phyloP scores from a whole-genome alignment of 2,797 vertebrate species.

The Tauraco hartlaubi region DNA sequence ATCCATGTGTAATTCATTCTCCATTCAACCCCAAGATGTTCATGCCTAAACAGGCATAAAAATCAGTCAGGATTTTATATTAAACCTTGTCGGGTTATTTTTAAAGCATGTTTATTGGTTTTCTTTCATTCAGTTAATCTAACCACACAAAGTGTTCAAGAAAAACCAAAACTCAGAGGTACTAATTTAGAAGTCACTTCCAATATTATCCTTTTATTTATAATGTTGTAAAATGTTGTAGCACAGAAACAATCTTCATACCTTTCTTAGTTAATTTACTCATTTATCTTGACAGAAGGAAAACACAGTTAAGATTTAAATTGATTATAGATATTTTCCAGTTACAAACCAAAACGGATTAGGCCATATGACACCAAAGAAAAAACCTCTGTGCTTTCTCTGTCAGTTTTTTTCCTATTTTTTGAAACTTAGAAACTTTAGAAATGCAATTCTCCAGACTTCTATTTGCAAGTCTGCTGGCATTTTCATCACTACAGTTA shows the following conservation, averaged over 20 bases:
- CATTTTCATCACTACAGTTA: neutral
- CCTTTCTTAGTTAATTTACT: neutral
- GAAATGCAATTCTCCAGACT: neutral
- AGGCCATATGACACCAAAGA: neutral
- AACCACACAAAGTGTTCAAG: neutral
- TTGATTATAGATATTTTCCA: neutral
- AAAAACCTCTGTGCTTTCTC: neutral
- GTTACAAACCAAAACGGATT: neutral
- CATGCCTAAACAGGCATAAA: neutral
- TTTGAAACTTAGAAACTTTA: neutral
- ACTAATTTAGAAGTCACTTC: neutral
- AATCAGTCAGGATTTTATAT: neutral
- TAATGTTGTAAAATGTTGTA: neutral
- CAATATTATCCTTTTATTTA: neutral
- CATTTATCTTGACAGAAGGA: neutral
- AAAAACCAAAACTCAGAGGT: neutral
- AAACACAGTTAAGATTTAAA: neutral
- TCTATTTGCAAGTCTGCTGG: neutral
- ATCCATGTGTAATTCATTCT: conserved; percentile 55
- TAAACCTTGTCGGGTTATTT: neutral
- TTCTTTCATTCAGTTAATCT: neutral
- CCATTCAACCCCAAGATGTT: conserved; percentile 1
- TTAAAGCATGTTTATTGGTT: neutral
- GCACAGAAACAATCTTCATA: neutral
- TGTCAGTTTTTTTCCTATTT: neutral